Evolutionary conservation across 2,113 vertebrate genomes (phyloP).

Genomic region (Percopsis transmontana): DNA sequence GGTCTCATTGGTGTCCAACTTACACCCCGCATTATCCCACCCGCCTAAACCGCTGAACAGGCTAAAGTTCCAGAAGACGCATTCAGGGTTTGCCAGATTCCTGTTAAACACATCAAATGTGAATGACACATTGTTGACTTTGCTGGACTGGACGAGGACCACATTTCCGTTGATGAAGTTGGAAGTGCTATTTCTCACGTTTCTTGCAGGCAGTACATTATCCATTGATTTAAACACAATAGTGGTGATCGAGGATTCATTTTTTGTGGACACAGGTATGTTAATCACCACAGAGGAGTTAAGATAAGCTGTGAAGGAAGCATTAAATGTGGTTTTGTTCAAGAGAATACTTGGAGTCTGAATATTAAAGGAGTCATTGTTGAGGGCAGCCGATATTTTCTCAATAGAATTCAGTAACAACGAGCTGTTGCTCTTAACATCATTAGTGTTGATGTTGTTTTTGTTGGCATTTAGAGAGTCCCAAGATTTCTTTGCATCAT

Average conservation of each 20-base stretch:
- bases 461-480: neutral
- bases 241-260: slow-evolving; percentile 24
- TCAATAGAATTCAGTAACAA: slow-evolving; percentile 34
- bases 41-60: slow-evolving; percentile 51
- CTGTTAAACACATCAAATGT: slow-evolving; percentile 73
- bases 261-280: slow-evolving; percentile 22
- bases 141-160: slow-evolving; percentile 65
- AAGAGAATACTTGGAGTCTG: slow-evolving; percentile 15
- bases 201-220: slow-evolving; percentile 65
- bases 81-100: slow-evolving; percentile 52
- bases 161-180: slow-evolving; percentile 76
- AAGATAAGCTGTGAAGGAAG: slow-evolving; percentile 26
- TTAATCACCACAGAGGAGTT: slow-evolving; percentile 47
- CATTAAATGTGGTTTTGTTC: slow-evolving; percentile 44
- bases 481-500: slow-evolving; percentile 28
- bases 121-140: slow-evolving; percentile 62
- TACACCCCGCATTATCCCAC: slow-evolving; percentile 75
- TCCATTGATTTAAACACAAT: slow-evolving; percentile 56
- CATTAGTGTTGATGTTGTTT: fast-evolving
- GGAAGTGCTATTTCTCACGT: neutral
- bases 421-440: slow-evolving; percentile 22
- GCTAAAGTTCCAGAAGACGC: slow-evolving; percentile 82
- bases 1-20: fast-evolving
- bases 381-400: neutral
- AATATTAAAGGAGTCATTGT: slow-evolving; percentile 20